Evolutionary conservation across 1,140 invertebrate species (phyloP).

Genomic region (Anadara kagoshimensis): DNA sequence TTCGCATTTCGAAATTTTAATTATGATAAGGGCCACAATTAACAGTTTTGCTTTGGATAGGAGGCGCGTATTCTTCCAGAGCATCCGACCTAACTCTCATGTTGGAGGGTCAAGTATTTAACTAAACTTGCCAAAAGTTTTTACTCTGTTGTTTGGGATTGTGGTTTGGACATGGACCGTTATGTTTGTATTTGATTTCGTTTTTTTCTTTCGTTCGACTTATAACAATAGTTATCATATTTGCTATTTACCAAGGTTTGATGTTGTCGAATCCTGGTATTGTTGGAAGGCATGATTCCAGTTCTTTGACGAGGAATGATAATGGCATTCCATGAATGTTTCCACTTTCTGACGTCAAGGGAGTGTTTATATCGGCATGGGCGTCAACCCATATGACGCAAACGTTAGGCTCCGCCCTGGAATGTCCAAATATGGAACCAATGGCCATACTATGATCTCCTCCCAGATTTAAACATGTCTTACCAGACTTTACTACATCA

Average conservation of each 20-base stretch:
- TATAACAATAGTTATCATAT: not conserved
- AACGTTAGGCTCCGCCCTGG: slow-evolving; percentile 81
- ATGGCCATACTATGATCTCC: slow-evolving; percentile 94
- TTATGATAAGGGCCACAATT: no score
- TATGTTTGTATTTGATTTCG: no score
- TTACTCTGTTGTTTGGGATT: no score
- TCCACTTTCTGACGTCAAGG: slow-evolving; percentile 83
- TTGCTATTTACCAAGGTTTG: slow-evolving; percentile 75
- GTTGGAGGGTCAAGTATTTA: no score
- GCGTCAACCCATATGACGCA: slow-evolving; percentile 95
- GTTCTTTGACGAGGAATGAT: slow-evolving; percentile 86
- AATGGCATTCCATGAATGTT: slow-evolving; percentile 96
- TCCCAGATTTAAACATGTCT: slow-evolving; percentile 68
- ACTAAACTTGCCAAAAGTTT: no score
- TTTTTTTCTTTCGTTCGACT: no score
- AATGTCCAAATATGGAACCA: slow-evolving; percentile 86
- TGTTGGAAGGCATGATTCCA: slow-evolving; percentile 82
- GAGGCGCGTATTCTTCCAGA: no score
- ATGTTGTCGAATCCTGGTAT: slow-evolving; percentile 88
- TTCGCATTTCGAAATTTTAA: no score
- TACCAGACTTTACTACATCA: slow-evolving; percentile 43
- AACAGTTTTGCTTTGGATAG: no score
- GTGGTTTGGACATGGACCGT: no score
- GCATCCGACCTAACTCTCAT: no score
- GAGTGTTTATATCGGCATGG: slow-evolving; percentile 95